These are phyloP conservation scores for Tragelaphus scriptus DNA, from an alignment of 2,113 vertebrate genomes.

Conservation along the genomic window DNA sequence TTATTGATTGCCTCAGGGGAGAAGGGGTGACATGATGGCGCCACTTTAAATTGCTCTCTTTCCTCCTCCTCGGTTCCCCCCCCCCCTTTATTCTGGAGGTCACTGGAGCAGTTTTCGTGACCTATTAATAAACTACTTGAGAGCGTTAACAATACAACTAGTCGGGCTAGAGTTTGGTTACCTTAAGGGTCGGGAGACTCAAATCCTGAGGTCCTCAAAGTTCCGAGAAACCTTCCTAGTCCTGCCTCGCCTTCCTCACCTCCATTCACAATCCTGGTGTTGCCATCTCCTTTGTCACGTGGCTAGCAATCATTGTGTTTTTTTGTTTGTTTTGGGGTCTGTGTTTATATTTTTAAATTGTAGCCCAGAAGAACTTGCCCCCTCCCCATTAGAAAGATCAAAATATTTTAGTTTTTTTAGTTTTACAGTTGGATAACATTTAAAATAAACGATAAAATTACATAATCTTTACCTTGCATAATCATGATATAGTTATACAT, in stretches of 20 bases:
- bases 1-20: conserved; percentile 66
- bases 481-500: conserved; percentile 67
- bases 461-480: conserved; percentile 79
- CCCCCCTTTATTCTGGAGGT: conserved; percentile 43
- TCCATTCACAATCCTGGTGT: conserved; percentile 71
- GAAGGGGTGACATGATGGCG: conserved; percentile 73
- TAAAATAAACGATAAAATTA: conserved; percentile 79
- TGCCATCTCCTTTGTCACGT: conserved; percentile 75
- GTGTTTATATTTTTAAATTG: conserved; percentile 60
- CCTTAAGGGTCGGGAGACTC: not conserved
- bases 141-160: not conserved
- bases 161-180: not conserved
- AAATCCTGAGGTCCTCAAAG: conserved; percentile 59
- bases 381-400: not conserved
- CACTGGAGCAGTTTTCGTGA: conserved; percentile 52
- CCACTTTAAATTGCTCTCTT: conserved; percentile 76
- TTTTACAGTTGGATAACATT: conserved; percentile 58
- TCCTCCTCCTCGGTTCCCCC: not conserved
- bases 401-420: conserved; percentile 4
- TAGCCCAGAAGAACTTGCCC: not conserved
- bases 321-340: conserved; percentile 63
- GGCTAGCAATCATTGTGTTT: conserved; percentile 70
- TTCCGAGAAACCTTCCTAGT: conserved; percentile 52
- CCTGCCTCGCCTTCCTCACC: conserved; percentile 41
- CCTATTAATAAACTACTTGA: conserved; percentile 49